Conservation (phyloP, 2,113 vertebrate genomes). For the Alosa alosa region DNA sequence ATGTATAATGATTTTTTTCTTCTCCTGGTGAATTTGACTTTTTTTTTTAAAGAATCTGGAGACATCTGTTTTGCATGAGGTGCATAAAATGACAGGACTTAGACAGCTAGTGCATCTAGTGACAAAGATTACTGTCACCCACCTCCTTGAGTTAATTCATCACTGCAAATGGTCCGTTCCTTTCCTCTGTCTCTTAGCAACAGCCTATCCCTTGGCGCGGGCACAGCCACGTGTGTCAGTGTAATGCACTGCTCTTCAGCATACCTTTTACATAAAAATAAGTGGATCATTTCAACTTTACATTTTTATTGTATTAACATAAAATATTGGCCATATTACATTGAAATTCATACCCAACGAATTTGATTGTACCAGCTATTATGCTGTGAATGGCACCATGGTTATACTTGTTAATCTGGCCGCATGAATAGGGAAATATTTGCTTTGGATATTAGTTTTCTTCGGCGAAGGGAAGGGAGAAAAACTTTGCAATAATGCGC, state of each 20-base stretch:
- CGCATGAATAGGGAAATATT: conserved; percentile 69
- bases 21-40: conserved; percentile 57
- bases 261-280: conserved; percentile 83
- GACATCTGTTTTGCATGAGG: conserved; percentile 97
- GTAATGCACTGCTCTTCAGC: conserved; percentile 77
- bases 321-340: conserved; percentile 70
- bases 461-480: conserved; percentile 52
- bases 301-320: conserved; percentile 86
- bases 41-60: conserved; percentile 75
- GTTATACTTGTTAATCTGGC: conserved; percentile 74
- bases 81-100: conserved; percentile 96
- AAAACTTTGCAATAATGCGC: conserved; percentile 60
- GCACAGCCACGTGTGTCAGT: conserved; percentile 76
- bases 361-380: conserved; percentile 74
- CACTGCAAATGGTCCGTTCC: conserved; percentile 90
- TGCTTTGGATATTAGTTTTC: conserved; percentile 73
- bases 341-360: conserved; percentile 73
- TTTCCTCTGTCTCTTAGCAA: conserved; percentile 95
- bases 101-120: conserved; percentile 95
- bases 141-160: conserved; percentile 92
- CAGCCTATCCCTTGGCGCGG: conserved; percentile 80
- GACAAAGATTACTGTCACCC: conserved; percentile 90
- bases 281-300: conserved; percentile 79
- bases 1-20: conserved; percentile 76
- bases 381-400: conserved; percentile 60